These are phyloP conservation scores for Blennius ocellaris DNA, from an alignment of 2,113 vertebrate genomes.

Conservation along the genomic window DNA sequence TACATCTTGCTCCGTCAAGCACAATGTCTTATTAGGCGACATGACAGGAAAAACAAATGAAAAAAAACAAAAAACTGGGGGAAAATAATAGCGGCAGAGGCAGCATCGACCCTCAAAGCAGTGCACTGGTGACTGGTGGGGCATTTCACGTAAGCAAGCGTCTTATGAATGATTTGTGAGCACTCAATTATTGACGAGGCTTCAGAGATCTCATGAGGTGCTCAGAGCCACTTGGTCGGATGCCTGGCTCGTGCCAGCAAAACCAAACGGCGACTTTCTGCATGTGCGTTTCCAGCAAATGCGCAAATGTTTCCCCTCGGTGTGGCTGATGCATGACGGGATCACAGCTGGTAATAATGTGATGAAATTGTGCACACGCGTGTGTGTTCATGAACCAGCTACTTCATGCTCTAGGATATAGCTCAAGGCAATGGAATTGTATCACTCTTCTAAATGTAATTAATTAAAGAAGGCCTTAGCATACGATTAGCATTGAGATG, in stretches of 20 bases:
- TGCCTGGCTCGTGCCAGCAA: conserved; percentile 13
- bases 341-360: conserved; percentile 50
- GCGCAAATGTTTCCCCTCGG: conserved; percentile 50
- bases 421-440: conserved; percentile 49
- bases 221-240: conserved; percentile 28
- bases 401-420: conserved; percentile 40
- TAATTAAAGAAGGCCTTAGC: conserved; percentile 70
- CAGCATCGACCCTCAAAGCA: conserved; percentile 2
- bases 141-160: conserved; percentile 29
- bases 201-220: conserved; percentile 72
- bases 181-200: conserved; percentile 72
- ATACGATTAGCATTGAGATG: conserved; percentile 57
- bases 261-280: conserved; percentile 27
- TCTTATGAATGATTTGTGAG: conserved; percentile 78
- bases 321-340: conserved; percentile 51
- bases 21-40: conserved; percentile 18
- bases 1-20: conserved; percentile 40
- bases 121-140: conserved; percentile 7
- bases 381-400: conserved; percentile 17
- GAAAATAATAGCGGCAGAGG: conserved; percentile 1
- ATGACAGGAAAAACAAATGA: conserved; percentile 30
- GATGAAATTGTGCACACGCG: conserved; percentile 20
- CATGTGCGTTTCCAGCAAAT: conserved; percentile 35
- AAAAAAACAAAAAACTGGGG: not conserved
- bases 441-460: conserved; percentile 61